These are phyloP conservation scores for Protobothrops mucrosquamatus DNA, from an alignment of 2,113 vertebrate species.

Conservation along the genomic window DNA sequence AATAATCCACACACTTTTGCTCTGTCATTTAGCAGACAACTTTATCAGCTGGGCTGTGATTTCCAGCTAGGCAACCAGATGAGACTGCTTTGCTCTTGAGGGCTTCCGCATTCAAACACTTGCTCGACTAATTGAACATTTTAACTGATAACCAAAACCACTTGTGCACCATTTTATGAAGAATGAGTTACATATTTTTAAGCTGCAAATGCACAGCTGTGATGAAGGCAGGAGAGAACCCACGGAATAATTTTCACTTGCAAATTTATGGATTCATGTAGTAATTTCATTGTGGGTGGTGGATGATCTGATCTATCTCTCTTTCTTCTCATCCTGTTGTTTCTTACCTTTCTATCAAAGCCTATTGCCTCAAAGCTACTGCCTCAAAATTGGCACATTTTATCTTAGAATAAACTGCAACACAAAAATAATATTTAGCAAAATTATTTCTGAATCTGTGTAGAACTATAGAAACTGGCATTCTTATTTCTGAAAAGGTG, in stretches of 20 bases:
- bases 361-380: constrained; percentile 32
- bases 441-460: constrained; percentile 12
- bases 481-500: constrained; percentile 40
- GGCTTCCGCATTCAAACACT: constrained; percentile 40
- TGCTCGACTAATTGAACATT: constrained; percentile 51
- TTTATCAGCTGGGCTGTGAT: constrained; percentile 58
- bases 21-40: constrained; percentile 49
- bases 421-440: not conserved
- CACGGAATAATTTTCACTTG: constrained; percentile 63
- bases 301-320: constrained; percentile 55
- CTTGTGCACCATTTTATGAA: constrained; percentile 48
- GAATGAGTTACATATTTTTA: constrained; percentile 60
- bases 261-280: constrained; percentile 69
- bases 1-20: constrained; percentile 56
- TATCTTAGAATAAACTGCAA: constrained; percentile 24
- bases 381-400: constrained; percentile 37
- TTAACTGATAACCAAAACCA: constrained; percentile 61
- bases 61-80: constrained; percentile 53
- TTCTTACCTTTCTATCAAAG: constrained; percentile 54
- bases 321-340: constrained; percentile 53
- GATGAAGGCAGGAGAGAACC: constrained; percentile 54
- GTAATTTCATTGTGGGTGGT: constrained; percentile 56
- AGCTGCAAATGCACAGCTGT: constrained; percentile 66
- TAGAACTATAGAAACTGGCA: not conserved
- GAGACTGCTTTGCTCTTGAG: constrained; percentile 42